Evolutionary conservation across 1,140 invertebrate genomes (phyloP).

Genomic region (Zophobas morio): DNA sequence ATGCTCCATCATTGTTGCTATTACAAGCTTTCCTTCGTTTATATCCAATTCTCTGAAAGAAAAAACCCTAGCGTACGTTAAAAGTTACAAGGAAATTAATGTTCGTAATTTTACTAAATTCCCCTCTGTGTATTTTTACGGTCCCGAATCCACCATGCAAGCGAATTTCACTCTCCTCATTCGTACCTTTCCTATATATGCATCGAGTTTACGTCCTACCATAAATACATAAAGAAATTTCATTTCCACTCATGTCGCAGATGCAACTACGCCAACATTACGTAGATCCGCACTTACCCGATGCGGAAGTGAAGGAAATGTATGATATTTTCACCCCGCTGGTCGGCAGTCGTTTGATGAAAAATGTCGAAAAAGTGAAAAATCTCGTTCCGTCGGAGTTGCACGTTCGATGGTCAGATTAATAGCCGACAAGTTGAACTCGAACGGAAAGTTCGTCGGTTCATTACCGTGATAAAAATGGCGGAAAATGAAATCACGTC

Average conservation of each 20-base stretch:
- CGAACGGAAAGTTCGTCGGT: background rate
- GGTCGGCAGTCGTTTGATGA: constrained; percentile 1
- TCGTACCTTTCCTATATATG: too few relatives aligned
- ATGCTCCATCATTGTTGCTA: too few relatives aligned
- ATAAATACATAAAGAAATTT: constrained; percentile 20
- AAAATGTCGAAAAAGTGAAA: constrained; percentile 10
- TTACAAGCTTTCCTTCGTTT: too few relatives aligned
- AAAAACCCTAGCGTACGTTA: too few relatives aligned
- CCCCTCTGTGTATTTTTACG: too few relatives aligned
- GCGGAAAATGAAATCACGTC: constrained; percentile 18
- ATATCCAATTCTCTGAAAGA: too few relatives aligned
- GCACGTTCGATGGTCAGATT: background rate
- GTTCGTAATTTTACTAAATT: too few relatives aligned
- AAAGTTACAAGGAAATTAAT: too few relatives aligned
- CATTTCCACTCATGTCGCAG: background rate
- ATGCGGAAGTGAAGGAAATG: background rate
- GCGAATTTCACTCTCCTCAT: background rate
- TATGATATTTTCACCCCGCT: background rate
- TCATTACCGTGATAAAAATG: constrained; percentile 22
- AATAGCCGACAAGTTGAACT: constrained; percentile 1
- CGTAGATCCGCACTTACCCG: background rate
- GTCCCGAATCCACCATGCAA: background rate
- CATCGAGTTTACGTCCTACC: background rate
- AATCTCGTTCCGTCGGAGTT: background rate
- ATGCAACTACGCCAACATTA: background rate